phyloP scores from a whole-genome alignment of 2,113 vertebrate genomes.

The Anolis sagrei region DNA sequence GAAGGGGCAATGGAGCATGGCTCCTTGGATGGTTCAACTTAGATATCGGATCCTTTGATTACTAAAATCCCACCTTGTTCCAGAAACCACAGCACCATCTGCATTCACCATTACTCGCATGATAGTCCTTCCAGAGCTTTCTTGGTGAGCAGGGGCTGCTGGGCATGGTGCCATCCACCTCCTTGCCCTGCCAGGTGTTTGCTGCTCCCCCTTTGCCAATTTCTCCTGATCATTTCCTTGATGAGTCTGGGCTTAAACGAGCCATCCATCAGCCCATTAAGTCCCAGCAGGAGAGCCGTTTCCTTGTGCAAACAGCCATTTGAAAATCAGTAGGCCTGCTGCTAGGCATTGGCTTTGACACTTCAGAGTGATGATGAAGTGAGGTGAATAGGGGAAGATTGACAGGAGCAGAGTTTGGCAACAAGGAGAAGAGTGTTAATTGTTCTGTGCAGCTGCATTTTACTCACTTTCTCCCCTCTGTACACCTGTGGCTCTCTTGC shows the following conservation, averaged over 20 bases:
- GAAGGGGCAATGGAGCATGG: too few relatives aligned
- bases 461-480: not conserved
- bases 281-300: constrained; percentile 32
- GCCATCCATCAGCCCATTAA: constrained; percentile 37
- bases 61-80: not conserved
- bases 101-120: too few relatives aligned
- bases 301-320: constrained; percentile 37
- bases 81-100: accelerated
- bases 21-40: not conserved
- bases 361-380: constrained; percentile 9
- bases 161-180: not conserved
- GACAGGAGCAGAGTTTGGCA: constrained; percentile 18
- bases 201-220: not conserved
- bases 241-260: not conserved
- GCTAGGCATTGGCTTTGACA: not conserved
- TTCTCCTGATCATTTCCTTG: constrained; percentile 6
- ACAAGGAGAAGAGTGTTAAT: constrained; percentile 27
- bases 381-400: constrained; percentile 2
- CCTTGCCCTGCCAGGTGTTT: not conserved
- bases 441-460: not conserved
- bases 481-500: too few relatives aligned
- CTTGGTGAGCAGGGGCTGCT: not conserved
- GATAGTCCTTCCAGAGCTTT: not conserved
- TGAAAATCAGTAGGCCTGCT: constrained; percentile 13
- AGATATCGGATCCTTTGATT: not conserved